Evolutionary conservation across 2,888 invertebrate genomes (phyloP), one percentile per base, ranked within the genome.

Genomic region (Lingula anatina): DNA sequence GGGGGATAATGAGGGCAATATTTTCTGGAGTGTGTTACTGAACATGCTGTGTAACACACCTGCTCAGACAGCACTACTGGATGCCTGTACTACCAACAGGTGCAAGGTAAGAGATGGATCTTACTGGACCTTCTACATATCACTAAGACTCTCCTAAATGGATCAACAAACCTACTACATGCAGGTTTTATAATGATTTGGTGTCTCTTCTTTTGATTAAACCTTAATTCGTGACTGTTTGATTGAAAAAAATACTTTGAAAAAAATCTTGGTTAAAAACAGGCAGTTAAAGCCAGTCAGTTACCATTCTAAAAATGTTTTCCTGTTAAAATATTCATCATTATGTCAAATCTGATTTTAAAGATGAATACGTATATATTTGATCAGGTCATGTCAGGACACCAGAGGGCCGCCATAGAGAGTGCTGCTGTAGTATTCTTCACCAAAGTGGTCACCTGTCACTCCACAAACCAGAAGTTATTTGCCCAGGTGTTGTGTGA

Each of bases 21-120:
- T 83, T n/a, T 93, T 92, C 79, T 93, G 92, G 92, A 82, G 85
- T 42, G 88, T 89, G 3, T 79, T 93, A 54, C 80, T 93, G 9
- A 83, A 85, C 51, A 81, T 89, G 70, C 81, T 75, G 53, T 75
- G 75, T 54, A 65, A 66, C 50, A 64, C 65, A 21, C 65, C 65
- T n/a, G 51, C 62, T 12, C 67, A 66, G 47, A 31, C 35, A 12
- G 18, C 49, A 31, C 31, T 15, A 31, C 9, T 31, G 31, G 15
- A 31, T 24, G 7, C 31, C n/a, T 4, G 5, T 25, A n/a, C 44
- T 26, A 20, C 28, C n/a, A n/a, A n/a, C 15, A 12, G 31, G 7
- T 31, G 31, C 7, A 12, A 12, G 31, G 31, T 15, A 12, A 12
- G 9, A 31, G 31, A 7, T 12, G 15, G 15, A 31, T 31, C 31